Base-by-base conservation (phyloP, 30 jellyfish, hydroid and myxozoan genomes). In the Hydra vulgaris region DNA sequence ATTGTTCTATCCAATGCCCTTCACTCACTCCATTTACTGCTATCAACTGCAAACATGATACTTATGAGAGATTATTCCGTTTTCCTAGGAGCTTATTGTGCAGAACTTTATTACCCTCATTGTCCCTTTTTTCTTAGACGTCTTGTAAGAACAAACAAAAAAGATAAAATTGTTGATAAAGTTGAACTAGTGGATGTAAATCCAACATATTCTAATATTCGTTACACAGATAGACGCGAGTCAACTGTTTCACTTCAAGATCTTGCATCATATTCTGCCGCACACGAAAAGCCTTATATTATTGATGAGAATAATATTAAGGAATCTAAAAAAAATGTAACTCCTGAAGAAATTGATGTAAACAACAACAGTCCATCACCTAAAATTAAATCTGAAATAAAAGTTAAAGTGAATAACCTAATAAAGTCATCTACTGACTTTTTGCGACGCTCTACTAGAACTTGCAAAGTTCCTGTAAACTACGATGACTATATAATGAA, bases 191-290 rank as follows among this genome's bases (percentile, higher is more conserved):
- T 61, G 26, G 55, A 84, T 61, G 80, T 26, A 20, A 84, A 88
- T 25, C 87, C 95, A 66, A 78, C 83, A 26, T 84, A 67, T 84
- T 79, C 92, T 26, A 83, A 74, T 71, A 76, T 85, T 74, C 80
- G 94, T 25, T 81, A 79, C 80, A 56, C 80, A 25, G 94, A 80
- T 89, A 94, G 96, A 25, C 77, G 94, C 23, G 96, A 89, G 77
- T 72, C 82, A 23, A 23, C 87, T 77, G 96, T 88, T 53, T 87
- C 94, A 12, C 84, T 81, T 23, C 75, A 68, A 68, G 75, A 68
- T 68, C 27, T 68, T n/a, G 75, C 75, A n/a, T 16, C 15, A 68
- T 68, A 68, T 68, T 68, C 75, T 68, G 75, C 75, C 61, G 8
- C 61, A 40, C 61, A 40, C 5, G 12, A 40, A 40, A 40, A 40